Evolutionary conservation across 2,113 vertebrate species (phyloP).

Genomic region (Pitta sordida): DNA sequence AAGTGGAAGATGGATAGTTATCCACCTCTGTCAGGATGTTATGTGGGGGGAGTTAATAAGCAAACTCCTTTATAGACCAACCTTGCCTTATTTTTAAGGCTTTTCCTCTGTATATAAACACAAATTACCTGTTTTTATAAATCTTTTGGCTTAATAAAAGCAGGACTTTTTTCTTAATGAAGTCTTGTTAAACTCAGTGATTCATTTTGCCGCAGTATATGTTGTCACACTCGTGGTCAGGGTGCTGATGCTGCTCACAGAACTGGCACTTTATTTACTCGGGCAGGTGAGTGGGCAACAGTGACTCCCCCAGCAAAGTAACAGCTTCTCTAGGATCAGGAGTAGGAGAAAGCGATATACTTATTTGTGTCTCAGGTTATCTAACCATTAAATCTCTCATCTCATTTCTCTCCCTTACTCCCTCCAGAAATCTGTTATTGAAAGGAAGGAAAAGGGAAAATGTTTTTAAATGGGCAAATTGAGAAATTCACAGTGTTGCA

Average conservation of each 20-base stretch:
- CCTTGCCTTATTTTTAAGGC: not conserved
- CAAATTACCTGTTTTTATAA: not conserved
- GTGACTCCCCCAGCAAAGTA: not conserved
- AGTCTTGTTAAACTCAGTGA: not conserved
- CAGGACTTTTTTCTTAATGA: not conserved
- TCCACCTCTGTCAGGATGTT: not conserved
- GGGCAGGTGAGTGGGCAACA: not conserved
- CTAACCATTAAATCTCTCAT: conserved; percentile 1
- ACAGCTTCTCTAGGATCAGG: not conserved
- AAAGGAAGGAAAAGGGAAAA: conserved; percentile 41
- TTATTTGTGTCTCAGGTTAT: not conserved
- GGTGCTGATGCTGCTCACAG: not conserved
- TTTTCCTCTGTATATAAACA: not conserved
- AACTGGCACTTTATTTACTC: not conserved
- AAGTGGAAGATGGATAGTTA: not conserved
- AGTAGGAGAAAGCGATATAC: not conserved
- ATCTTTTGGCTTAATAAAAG: not conserved
- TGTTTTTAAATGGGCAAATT: conserved; percentile 59
- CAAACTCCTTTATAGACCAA: not conserved
- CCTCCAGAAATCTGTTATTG: conserved; percentile 42
- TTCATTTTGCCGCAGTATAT: not conserved
- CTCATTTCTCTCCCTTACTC: not conserved
- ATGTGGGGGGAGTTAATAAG: not conserved
- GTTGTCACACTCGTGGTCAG: not conserved
- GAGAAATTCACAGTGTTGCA: conserved; percentile 52